Evolutionary conservation across 2,113 vertebrate genomes (phyloP), one percentile per base, ranked within the genome.

Genomic region (Scolopax mira): DNA sequence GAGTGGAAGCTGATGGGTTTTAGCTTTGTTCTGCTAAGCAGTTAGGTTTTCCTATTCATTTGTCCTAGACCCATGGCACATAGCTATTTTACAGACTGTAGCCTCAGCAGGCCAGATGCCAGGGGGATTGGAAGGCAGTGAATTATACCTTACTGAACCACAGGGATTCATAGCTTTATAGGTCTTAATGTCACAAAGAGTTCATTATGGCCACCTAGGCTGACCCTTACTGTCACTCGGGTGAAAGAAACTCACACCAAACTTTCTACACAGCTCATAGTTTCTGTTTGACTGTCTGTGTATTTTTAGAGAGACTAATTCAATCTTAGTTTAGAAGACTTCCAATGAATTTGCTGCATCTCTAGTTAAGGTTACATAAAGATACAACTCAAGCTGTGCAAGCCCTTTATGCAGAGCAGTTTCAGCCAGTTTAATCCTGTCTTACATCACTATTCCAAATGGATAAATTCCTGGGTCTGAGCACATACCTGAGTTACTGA

Each of bases 1-100:
- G 93, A 95, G 52, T 74, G 86, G 86, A 95, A 95, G 37, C 37
- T 90, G 83, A 73, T 88, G 83, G 73, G 67, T 88, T 89, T 79
- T 89, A 88, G 52, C 74, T 92, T 94, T 96, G 62, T 87, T 92
- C 79, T 92, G 39, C 25, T 88, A 74, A 95, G 66, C 55, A 70
- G 65, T 57, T 74, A 84, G 51, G 72, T 95, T 95, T 92, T 89
- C 54, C 64, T 77, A 51, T 54, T 82, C 57, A 57, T 89, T 89
- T 86, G n/a, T 81, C n/a, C 85, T 75, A 67, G 49, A 75, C 9
- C 6, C n/a, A 48, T 1, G 7, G 11, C 44, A 66, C 60, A 93
- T 13, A 86, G 30, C 25, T 80, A 58, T 79, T 85, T 49, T 74
- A 78, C 71, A 84, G 67, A 54, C 0, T 57, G 64, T 64, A 84